phyloP scores from a whole-genome alignment of 2,888 invertebrate species.

The Cosmorhoe ocellata region DNA sequence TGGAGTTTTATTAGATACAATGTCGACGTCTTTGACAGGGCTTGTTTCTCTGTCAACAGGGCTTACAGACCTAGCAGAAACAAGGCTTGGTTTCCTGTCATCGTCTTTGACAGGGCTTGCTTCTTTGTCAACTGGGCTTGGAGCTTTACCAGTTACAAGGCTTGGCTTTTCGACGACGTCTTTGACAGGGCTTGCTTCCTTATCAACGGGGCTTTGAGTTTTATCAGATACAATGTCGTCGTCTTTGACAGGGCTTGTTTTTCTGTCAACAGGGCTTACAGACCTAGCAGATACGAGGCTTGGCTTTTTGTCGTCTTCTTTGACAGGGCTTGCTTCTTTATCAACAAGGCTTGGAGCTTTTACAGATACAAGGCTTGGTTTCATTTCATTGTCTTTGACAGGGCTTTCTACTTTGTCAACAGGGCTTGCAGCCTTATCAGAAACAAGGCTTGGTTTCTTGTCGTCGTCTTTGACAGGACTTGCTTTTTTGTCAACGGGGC shows the following conservation, averaged over 20 bases:
- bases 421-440: background rate
- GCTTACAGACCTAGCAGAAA: background rate
- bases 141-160: conserved; percentile 3
- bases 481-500: no score
- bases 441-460: background rate
- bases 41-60: conserved; percentile 14
- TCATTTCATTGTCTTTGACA: conserved; percentile 15
- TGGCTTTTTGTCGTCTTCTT: background rate
- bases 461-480: background rate
- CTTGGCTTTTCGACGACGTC: conserved; percentile 10
- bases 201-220: background rate
- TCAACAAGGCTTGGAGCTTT: background rate
- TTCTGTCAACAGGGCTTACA: background rate
- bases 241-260: background rate
- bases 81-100: background rate
- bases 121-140: background rate
- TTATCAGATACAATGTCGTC: background rate
- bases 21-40: background rate
- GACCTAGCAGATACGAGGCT: background rate
- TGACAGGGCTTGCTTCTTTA: background rate
- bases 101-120: conserved; percentile 10
- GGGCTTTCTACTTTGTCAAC: background rate
- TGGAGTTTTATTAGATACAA: background rate
- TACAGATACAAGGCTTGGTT: background rate
- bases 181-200: conserved; percentile 12